A percentile compares a stretch with the other conserved stretches of the same genome.
These are phyloP conservation scores for Sander vitreus DNA, from an alignment of 2,113 vertebrate genomes.

Conservation along the genomic window DNA sequence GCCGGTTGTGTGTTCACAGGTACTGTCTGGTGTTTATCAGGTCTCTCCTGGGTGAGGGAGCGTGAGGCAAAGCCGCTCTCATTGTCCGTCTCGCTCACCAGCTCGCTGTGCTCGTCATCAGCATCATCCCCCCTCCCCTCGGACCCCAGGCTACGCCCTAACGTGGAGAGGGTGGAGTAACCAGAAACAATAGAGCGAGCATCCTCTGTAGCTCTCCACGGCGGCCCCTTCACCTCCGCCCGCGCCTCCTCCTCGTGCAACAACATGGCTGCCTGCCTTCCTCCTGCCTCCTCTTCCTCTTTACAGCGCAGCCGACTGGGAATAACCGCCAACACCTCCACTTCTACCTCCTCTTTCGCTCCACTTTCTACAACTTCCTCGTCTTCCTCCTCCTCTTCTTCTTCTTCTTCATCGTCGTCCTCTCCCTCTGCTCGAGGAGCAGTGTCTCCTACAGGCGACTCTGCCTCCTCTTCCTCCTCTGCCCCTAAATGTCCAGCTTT, in stretches of 20 bases:
- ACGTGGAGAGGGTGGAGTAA: slow-evolving; percentile 95
- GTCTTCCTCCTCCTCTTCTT: slow-evolving; percentile 76
- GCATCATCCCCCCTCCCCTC: slow-evolving; percentile 92
- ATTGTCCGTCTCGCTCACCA: slow-evolving; percentile 92
- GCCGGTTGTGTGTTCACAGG: slow-evolving; percentile 18
- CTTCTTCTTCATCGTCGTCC: slow-evolving; percentile 82
- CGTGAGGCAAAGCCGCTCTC: slow-evolving; percentile 89
- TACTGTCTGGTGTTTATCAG: slow-evolving; percentile 62
- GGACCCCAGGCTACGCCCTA: slow-evolving; percentile 90
- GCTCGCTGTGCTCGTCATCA: slow-evolving; percentile 94
- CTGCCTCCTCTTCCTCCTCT: slow-evolving; percentile 73
- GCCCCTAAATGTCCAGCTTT: slow-evolving; percentile 71
- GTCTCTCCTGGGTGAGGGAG: slow-evolving; percentile 85
- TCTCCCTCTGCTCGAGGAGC: slow-evolving; percentile 81
- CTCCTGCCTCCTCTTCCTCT: slow-evolving; percentile 67
- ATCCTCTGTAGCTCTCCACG: slow-evolving; percentile 82
- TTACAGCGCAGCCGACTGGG: slow-evolving; percentile 46
- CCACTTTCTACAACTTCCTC: slow-evolving; percentile 62
- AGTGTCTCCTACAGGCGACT: slow-evolving; percentile 60
- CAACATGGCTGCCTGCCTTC: slow-evolving; percentile 46
- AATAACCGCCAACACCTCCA: slow-evolving; percentile 35
- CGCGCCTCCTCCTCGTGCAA: slow-evolving; percentile 64
- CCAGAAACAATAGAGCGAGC: slow-evolving; percentile 95
- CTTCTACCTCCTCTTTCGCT: slow-evolving; percentile 58
- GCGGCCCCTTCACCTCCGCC: slow-evolving; percentile 65